Percentiles rank a stretch among this genome's conserved stretches.
Conservation (phyloP, 2,888 invertebrate genomes). For the Criorhina ranunculi region DNA sequence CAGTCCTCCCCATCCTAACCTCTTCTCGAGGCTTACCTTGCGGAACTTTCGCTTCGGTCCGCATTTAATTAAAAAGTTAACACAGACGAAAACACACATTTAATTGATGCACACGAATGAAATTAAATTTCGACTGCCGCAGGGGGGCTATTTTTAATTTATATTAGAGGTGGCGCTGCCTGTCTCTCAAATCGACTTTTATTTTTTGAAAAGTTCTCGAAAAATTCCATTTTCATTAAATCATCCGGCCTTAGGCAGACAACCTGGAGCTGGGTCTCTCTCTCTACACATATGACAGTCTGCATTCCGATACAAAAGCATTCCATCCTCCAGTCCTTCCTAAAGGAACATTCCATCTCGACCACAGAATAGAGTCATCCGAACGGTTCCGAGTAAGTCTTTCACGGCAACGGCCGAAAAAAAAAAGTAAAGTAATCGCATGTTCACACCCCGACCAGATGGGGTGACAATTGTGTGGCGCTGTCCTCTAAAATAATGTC, state of each 20-base stretch:
- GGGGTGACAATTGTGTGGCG: constrained; percentile 37
- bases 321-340: neutral
- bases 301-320: neutral
- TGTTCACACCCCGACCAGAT: constrained; percentile 17
- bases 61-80: constrained; percentile 70
- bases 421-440: constrained; percentile 34
- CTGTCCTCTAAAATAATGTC: constrained; percentile 27
- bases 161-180: constrained; percentile 19
- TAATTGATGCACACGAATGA: constrained; percentile 43
- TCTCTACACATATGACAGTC: constrained; percentile 8
- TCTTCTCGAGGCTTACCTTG: neutral
- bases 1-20: neutral
- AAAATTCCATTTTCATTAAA: constrained; percentile 39
- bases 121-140: constrained; percentile 47
- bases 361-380: constrained; percentile 32
- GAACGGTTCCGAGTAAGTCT: constrained; percentile 43
- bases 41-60: constrained; percentile 22
- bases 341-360: neutral
- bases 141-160: constrained; percentile 18
- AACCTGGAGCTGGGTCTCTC: neutral
- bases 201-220: neutral
- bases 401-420: constrained; percentile 39
- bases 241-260: constrained; percentile 8
- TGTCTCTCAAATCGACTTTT: neutral
- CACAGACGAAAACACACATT: constrained; percentile 51